Percentiles rank a stretch among this genome's conserved stretches.
Evolutionary conservation across 2,888 invertebrate genomes (phyloP).

Genomic region (Acrobasis consociella): DNA sequence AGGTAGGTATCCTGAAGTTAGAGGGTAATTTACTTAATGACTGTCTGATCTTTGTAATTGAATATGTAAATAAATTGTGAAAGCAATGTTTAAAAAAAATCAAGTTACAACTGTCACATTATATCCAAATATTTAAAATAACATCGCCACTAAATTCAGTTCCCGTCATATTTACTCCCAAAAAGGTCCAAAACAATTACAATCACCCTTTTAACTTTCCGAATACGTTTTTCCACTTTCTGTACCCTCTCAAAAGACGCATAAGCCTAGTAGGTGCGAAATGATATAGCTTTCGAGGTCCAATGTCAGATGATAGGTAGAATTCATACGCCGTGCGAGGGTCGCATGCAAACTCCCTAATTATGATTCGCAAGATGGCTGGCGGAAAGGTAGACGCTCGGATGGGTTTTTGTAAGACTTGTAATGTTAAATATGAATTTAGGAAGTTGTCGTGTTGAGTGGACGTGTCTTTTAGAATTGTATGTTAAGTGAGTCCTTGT

Average conservation of each 20-base stretch:
- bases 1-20: too few species aligned
- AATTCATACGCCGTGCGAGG: conserved; percentile 74
- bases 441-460: conserved; percentile 14
- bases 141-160: not conserved
- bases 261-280: conserved; percentile 67
- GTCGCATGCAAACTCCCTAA: conserved; percentile 78
- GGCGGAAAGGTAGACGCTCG: conserved; percentile 48
- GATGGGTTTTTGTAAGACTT: conserved; percentile 40
- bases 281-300: conserved; percentile 80
- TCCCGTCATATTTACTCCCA: not conserved
- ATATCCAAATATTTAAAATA: not conserved
- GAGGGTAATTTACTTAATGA: too few species aligned
- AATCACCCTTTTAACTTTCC: conserved; percentile 61
- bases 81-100: too few species aligned
- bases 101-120: too few species aligned
- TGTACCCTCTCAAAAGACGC: conserved; percentile 44
- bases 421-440: conserved; percentile 12
- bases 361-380: conserved; percentile 76
- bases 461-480: conserved; percentile 1
- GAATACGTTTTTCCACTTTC: conserved; percentile 59
- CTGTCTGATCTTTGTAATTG: too few species aligned
- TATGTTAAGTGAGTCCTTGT: too few species aligned
- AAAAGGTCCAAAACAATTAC: conserved; percentile 18
- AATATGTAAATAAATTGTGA: too few species aligned
- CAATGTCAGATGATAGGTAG: conserved; percentile 82